Evolutionary conservation across 2,797 vertebrate genomes (phyloP).

Genomic region (Arrhamphus sclerolepis): DNA sequence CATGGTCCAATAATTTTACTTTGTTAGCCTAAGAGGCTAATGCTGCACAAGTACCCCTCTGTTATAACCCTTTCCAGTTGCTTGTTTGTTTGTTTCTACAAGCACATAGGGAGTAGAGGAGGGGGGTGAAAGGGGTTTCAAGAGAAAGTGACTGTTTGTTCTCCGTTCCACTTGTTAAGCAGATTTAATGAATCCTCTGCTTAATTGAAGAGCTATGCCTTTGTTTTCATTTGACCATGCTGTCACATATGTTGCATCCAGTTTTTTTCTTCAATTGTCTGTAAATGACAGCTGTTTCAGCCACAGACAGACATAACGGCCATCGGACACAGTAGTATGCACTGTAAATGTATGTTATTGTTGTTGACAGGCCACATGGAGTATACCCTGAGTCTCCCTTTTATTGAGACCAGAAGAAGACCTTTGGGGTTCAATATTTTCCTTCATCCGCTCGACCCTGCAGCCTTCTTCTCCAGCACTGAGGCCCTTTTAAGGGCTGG

Average conservation of each 20-base stretch:
- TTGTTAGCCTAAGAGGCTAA: conserved; percentile 74
- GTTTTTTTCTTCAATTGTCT: conserved; percentile 33
- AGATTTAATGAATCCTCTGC: conserved; percentile 74
- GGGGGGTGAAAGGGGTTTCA: conserved; percentile 8
- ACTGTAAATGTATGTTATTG: conserved; percentile 38
- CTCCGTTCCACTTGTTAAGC: conserved; percentile 72
- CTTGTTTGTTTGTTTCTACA: conserved; percentile 73
- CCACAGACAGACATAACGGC: conserved; percentile 6
- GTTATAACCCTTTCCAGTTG: conserved; percentile 54
- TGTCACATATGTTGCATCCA: conserved; percentile 37
- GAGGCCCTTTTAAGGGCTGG: conserved; percentile 60
- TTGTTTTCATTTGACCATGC: conserved; percentile 41
- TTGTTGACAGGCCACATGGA: conserved; percentile 31
- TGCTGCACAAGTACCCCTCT: conserved; percentile 63
- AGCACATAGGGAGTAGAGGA: conserved; percentile 36
- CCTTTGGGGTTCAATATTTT: conserved; percentile 72
- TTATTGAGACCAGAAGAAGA: conserved; percentile 59
- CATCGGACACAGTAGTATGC: conserved; percentile 7
- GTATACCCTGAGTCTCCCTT: conserved; percentile 39
- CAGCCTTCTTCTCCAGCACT: conserved; percentile 29
- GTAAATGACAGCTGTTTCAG: conserved; percentile 31
- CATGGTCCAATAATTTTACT: conserved; percentile 49
- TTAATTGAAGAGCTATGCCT: conserved; percentile 64
- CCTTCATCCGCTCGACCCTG: conserved; percentile 60
- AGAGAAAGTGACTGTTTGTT: conserved; percentile 62